phyloP scores from a whole-genome alignment of 1,140 invertebrate genomes.

The Drosophila parabipectinata region DNA sequence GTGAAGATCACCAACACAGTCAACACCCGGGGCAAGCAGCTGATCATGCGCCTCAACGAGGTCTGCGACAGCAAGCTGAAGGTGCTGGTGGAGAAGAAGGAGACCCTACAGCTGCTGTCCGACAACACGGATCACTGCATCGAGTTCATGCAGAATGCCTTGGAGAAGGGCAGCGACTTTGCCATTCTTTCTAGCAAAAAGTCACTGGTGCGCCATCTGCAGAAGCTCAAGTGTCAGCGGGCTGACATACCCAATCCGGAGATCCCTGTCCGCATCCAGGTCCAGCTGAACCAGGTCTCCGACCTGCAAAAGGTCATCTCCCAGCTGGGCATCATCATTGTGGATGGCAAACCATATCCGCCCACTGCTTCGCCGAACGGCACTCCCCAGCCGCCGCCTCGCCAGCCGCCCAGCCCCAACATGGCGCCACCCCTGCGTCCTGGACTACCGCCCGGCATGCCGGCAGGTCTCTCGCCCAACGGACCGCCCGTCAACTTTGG shows the following conservation, averaged over 20 bases:
- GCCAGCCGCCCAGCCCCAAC: conserved; percentile 84
- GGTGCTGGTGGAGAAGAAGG: conserved; percentile 92
- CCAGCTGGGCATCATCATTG: conserved; percentile 90
- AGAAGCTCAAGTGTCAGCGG: conserved; percentile 90
- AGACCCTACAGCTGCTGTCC: conserved; percentile 90
- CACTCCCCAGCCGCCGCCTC: conserved; percentile 76
- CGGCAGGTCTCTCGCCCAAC: conserved; percentile 69
- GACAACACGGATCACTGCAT: conserved; percentile 94
- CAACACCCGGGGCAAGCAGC: conserved; percentile 91
- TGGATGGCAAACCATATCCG: conserved; percentile 88
- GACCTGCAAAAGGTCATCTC: conserved; percentile 91
- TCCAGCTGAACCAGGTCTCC: conserved; percentile 90
- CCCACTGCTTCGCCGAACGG: conserved; percentile 70
- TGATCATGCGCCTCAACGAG: conserved; percentile 91
- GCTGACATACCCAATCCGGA: conserved; percentile 94
- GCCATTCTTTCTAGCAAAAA: conserved; percentile 94
- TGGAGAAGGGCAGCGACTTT: conserved; percentile 92
- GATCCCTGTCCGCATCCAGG: conserved; percentile 91
- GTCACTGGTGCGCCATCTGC: conserved; percentile 89
- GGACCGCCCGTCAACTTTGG: conserved; percentile 69
- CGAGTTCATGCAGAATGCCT: conserved; percentile 90
- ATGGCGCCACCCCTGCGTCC: conserved; percentile 83
- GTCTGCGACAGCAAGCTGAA: conserved; percentile 93
- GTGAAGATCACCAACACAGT: conserved; percentile 93
- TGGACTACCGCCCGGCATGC: conserved; percentile 77